Evolutionary conservation across 2,113 vertebrate genomes (phyloP).

Genomic region (Stomatorhinus ivindoensis): DNA sequence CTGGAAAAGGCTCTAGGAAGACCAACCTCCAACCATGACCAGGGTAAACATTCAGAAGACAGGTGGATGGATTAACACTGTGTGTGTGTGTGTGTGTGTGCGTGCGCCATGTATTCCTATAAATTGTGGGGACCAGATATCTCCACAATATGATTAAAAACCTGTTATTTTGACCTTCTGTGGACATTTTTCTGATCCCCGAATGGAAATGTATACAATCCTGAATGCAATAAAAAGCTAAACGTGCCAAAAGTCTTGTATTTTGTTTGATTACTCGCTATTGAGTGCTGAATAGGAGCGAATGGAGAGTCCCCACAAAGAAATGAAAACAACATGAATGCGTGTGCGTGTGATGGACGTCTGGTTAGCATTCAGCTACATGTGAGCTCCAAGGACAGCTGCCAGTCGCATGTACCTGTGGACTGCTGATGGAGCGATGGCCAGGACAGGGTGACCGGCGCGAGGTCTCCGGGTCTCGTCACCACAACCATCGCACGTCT

Average conservation of each 20-base stretch:
- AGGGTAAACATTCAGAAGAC: neutral
- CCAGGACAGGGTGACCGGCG: constrained; percentile 42
- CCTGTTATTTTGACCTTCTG: neutral
- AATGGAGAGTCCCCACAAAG: neutral
- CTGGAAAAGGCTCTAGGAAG: neutral
- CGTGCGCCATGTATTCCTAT: neutral
- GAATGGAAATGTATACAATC: neutral
- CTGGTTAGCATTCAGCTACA: constrained; percentile 26
- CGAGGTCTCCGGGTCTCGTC: constrained; percentile 54
- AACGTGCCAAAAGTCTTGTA: neutral
- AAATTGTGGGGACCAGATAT: neutral
- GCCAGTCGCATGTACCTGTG: neutral
- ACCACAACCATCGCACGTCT: constrained; percentile 53
- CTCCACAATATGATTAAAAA: neutral
- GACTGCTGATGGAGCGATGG: neutral
- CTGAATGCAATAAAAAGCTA: neutral
- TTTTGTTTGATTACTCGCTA: neutral
- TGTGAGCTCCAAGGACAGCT: constrained; percentile 39
- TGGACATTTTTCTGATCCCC: neutral
- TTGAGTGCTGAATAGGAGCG: neutral
- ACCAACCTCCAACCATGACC: neutral
- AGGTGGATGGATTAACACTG: too few relatives aligned
- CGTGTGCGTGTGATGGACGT: constrained; percentile 28
- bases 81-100: neutral
- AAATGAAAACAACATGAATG: neutral